These are phyloP conservation scores for Liasis olivaceus DNA, from an alignment of 2,797 vertebrate genomes.

Conservation along the genomic window DNA sequence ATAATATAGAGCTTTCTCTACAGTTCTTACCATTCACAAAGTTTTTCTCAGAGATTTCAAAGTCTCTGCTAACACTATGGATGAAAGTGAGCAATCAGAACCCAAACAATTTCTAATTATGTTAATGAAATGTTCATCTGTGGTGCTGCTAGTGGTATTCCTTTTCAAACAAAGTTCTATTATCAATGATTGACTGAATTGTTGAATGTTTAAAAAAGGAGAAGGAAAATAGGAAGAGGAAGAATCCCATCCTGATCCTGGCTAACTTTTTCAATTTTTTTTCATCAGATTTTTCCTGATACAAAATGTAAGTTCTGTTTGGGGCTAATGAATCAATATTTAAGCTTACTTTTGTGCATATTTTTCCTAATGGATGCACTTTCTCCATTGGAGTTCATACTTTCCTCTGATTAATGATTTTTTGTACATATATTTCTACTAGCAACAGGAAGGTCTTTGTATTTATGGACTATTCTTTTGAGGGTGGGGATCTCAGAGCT, in stretches of 20 bases:
- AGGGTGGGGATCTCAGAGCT: no score
- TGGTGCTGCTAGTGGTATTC: neutral
- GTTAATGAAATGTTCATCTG: constrained; percentile 45
- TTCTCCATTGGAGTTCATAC: neutral
- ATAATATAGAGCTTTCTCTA: constrained; percentile 6
- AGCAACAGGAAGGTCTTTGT: no score
- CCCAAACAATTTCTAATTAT: constrained; percentile 52
- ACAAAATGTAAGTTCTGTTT: neutral
- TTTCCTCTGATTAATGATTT: neutral
- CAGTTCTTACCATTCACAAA: constrained; percentile 32
- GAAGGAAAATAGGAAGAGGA: neutral
- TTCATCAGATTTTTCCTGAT: neutral
- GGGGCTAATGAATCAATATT: neutral
- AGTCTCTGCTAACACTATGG: constrained; percentile 31
- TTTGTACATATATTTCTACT: no score
- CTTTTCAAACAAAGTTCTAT: constrained; percentile 42
- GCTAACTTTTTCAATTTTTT: neutral
- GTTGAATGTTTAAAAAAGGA: neutral
- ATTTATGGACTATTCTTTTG: no score
- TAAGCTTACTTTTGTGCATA: neutral
- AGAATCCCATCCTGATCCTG: neutral
- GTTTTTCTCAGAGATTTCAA: constrained; percentile 32
- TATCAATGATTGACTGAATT: constrained; percentile 30
- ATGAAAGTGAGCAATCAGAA: constrained; percentile 58
- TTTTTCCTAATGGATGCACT: neutral